Evolutionary conservation across 2,113 vertebrate genomes (phyloP).

Genomic region (Catagonus wagneri): DNA sequence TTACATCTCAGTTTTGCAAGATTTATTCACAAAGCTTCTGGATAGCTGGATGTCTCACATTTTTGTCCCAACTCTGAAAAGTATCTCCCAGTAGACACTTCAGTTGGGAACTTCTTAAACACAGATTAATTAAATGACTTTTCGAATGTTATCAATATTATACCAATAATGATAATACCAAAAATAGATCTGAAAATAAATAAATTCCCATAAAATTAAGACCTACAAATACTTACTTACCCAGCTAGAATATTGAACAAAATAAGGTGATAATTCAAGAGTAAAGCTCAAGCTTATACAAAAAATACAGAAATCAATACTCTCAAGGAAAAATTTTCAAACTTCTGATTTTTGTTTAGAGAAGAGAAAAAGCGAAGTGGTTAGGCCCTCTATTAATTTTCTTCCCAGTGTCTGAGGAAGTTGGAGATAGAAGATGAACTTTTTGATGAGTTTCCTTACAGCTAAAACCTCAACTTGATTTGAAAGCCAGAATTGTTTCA

Average conservation of each 20-base stretch:
- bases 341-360: neutral
- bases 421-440: neutral
- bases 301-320: constrained; percentile 22
- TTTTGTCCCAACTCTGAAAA: neutral
- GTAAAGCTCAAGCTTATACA: neutral
- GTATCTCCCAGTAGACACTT: neutral
- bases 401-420: neutral
- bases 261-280: neutral
- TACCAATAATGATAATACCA: neutral
- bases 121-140: neutral
- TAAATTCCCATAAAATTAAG: neutral
- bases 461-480: neutral
- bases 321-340: neutral
- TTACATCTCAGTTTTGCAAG: neutral
- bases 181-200: neutral
- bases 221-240: neutral
- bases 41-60: neutral
- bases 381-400: neutral
- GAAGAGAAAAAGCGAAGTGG: neutral
- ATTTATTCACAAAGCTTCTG: neutral
- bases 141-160: neutral
- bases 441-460: neutral
- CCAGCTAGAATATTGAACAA: neutral
- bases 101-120: neutral
- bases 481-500: neutral